phyloP scores from a whole-genome alignment of 2,113 vertebrate genomes.

The Phocoena sinus region DNA sequence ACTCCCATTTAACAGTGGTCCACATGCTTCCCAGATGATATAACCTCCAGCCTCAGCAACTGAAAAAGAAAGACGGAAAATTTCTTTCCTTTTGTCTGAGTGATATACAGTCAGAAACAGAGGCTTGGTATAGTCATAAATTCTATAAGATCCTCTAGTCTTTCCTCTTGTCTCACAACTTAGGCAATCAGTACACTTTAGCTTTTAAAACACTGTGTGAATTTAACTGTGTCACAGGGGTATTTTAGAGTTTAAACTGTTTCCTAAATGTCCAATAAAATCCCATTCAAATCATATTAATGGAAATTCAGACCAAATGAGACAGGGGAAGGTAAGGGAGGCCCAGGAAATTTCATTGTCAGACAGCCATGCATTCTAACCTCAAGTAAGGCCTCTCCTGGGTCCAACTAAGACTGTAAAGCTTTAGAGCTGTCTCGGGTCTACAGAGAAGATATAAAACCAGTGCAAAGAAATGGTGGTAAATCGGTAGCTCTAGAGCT shows the following conservation, averaged over 20 bases:
- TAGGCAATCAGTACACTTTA: background rate
- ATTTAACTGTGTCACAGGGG: background rate
- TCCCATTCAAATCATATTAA: background rate
- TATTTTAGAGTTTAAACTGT: background rate
- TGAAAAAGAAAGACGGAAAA: background rate
- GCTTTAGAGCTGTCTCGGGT: background rate
- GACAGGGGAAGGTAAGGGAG: background rate
- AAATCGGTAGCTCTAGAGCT: background rate
- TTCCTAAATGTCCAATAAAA: background rate
- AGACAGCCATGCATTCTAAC: background rate
- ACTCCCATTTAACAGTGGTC: background rate
- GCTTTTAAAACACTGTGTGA: background rate
- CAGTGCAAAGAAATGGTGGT: background rate
- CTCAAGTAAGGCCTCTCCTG: background rate
- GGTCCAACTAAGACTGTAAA: background rate
- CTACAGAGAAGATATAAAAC: background rate
- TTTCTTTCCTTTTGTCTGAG: background rate
- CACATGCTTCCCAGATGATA: background rate
- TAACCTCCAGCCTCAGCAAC: background rate
- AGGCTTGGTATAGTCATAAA: background rate
- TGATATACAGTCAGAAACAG: background rate
- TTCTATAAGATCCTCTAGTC: background rate
- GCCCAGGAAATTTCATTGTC: background rate
- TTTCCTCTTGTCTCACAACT: slow-evolving; percentile 6
- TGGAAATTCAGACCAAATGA: background rate